A percentile compares a stretch with the other conserved stretches of the same genome.
Conservation (phyloP, 1,140 invertebrate species). For the Paraescarpia echinospica region DNA sequence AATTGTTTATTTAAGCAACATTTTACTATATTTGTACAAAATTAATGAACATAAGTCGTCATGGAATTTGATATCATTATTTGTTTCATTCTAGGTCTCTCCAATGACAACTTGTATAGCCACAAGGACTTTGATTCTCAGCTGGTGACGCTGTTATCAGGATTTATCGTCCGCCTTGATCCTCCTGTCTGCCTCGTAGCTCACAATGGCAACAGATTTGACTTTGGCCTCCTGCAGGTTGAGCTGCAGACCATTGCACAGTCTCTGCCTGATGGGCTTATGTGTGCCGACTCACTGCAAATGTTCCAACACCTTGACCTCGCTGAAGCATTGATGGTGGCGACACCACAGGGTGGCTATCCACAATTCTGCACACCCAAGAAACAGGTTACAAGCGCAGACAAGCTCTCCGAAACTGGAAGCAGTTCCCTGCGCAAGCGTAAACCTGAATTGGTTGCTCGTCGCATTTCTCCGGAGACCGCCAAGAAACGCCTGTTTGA, state of each 20-base stretch:
- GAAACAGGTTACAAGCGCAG: not conserved
- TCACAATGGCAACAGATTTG: slow-evolving; percentile 74
- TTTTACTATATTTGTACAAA: too few relatives aligned
- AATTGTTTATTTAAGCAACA: too few relatives aligned
- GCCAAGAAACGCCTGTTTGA: not conserved
- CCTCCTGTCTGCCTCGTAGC: slow-evolving; percentile 72
- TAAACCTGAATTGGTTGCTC: not conserved
- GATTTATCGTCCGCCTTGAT: not conserved
- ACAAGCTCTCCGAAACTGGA: not conserved
- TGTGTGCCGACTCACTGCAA: slow-evolving; percentile 14
- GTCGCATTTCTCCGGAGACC: not conserved
- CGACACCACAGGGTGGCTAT: not conserved
- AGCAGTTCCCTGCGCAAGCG: not conserved
- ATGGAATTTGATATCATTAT: not conserved
- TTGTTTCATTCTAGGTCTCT: not conserved
- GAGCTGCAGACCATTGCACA: slow-evolving; percentile 55
- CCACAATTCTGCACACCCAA: not conserved
- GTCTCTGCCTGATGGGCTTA: not conserved
- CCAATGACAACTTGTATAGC: not conserved
- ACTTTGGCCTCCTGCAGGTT: slow-evolving; percentile 70
- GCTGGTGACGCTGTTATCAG: slow-evolving; percentile 1
- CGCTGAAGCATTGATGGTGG: not conserved
- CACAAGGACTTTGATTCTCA: not conserved
- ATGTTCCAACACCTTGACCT: slow-evolving; percentile 2
- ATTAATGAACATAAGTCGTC: too few relatives aligned